Evolutionary conservation across 2,797 vertebrate species (phyloP), one percentile per base, ranked within the genome.

Genomic region (Threskiornis aethiopicus): DNA sequence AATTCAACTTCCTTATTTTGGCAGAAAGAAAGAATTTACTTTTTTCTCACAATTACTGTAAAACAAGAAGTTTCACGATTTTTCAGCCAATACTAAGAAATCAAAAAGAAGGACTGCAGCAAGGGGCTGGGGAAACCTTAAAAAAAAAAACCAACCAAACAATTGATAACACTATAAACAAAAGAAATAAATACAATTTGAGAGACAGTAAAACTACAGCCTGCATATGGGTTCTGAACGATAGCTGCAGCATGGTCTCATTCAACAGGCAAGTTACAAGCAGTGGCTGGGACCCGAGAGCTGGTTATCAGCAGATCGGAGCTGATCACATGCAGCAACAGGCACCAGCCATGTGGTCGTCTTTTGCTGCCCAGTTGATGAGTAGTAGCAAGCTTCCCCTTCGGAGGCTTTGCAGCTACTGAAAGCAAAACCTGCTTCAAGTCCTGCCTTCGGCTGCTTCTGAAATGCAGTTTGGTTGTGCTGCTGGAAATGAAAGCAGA

Each of bases 1-100:
- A 76, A 75, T 37, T 89, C 41, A 51, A 73, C 75, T 93, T 96
- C 84, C 87, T 73, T 73, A 62, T 89, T 96, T 80, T 85, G 5
- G 5, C 15, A 84, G 57, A 90, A 89, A 64, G 29, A 83, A 85
- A 58, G 15, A 76, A 91, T 82, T 42, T 20, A 14, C 8, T 44
- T 41, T 49, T 77, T 76, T 4, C 24, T 77, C 31, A 58, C 46
- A 82, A 84, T 42, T 87, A 62, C 51, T 52, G 16, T 47, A 75
- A 73, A 88, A 49, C 44, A 82, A 84, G 28, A 87, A 44, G 35
- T 58, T 65, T 35, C 65, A 57, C 31, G 21, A n/a, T 41, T 77
- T 82, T 92, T 87, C 10, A 16, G 33, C 13, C 35, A 44, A 42
- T 33, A 12, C 15, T 61, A 76, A 52, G 62, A 82, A 84, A 92